Evolutionary conservation across 2,888 invertebrate species (phyloP), one percentile per base, ranked within the genome.

Genomic region (Xestobium rufovillosum): DNA sequence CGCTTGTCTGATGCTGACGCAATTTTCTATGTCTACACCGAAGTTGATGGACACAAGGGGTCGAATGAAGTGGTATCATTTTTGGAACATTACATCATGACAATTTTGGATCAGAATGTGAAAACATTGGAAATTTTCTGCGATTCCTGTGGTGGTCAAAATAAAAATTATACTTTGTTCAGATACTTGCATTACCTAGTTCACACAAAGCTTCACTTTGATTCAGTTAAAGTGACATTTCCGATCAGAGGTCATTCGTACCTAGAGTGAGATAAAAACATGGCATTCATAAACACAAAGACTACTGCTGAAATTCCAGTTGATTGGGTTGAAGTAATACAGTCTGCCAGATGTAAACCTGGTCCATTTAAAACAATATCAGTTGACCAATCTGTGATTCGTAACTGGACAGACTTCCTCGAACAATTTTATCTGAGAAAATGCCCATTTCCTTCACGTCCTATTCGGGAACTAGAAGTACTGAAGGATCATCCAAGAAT

Each of bases 71-170:
- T 54, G 27, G 43, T 44, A 12, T 45, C 43, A 36, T 34, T 47
- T 23, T 32, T 42, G 12, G 41, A 39, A 31, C 38, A 46, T 34
- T 49, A 36, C 29, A 41, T 48, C 33, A 32, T 40, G 14, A 46
- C 45, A 32, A 17, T 37, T 25, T 38, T 49, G 34, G 42, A 42
- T 31, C 10, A 10, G 4, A n/a, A 26, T 12, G 39, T 41, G 9
- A 30, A 36, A 34, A 36, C 44, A 36, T 33, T 54, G 31, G 39
- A 41, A 39, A 49, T 54, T 30, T 55, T 54, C 39, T 56, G 53
- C 39, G 53, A 54, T 42, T 50, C 50, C 14, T 50, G 48, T 36
- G 47, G 49, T 15, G 52, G 51, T 12, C 52, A 54, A 40, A 56
- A 55, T 41, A 56, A 53, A 40, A 56, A 56, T 38, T 50, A 42